A percentile compares a stretch with the other conserved stretches of the same genome.
These are phyloP conservation scores for Lycopodina hypogea DNA, from an alignment of 37 sponge, comb jelly and placozoan species.

Conservation along the genomic window DNA sequence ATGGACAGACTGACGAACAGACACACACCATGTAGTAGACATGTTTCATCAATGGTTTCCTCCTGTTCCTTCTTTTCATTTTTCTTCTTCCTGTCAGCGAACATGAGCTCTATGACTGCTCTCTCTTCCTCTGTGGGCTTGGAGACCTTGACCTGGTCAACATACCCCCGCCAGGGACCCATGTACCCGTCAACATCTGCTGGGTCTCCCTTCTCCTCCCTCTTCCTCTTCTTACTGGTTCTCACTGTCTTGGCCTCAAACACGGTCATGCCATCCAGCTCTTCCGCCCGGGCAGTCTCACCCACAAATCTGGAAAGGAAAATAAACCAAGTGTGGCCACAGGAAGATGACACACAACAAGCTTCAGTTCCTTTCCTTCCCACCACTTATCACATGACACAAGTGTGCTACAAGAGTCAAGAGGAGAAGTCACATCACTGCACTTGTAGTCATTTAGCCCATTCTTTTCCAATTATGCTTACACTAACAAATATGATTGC, in stretches of 20 bases:
- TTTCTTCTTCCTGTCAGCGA: slow-evolving; percentile 70
- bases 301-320: slow-evolving; percentile 63
- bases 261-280: slow-evolving; percentile 70
- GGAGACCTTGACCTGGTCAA: slow-evolving; percentile 79
- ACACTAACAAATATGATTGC: no score
- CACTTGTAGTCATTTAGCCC: no score
- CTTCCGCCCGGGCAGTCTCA: slow-evolving; percentile 55
- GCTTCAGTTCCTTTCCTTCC: not conserved
- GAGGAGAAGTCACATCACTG: no score
- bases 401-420: no score
- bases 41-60: slow-evolving; percentile 72
- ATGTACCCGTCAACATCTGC: slow-evolving; percentile 82
- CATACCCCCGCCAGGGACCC: slow-evolving; percentile 93
- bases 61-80: slow-evolving; percentile 71
- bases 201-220: slow-evolving; percentile 81
- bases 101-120: slow-evolving; percentile 79
- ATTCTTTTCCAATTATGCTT: no score
- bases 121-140: slow-evolving; percentile 86
- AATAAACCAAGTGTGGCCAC: no score
- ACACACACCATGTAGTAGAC: slow-evolving; percentile 79
- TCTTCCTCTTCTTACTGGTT: slow-evolving; percentile 76
- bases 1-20: no score
- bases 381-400: not conserved
- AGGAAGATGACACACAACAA: not conserved
- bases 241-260: slow-evolving; percentile 67